These are phyloP conservation scores for Macrophya alboannulata DNA, from an alignment of 2,888 invertebrate species.

Conservation along the genomic window DNA sequence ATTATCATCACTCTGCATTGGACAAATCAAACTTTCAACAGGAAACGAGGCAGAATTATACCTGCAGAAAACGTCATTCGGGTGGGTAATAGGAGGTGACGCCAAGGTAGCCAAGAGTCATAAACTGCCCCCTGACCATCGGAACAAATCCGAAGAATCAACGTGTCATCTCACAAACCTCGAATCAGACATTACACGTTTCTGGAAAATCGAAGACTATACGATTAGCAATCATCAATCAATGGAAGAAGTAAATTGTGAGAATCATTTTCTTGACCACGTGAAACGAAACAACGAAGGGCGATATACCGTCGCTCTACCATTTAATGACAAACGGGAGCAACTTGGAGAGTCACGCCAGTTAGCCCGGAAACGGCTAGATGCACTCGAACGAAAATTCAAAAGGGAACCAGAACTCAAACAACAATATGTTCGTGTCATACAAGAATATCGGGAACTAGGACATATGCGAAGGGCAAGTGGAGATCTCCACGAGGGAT, in stretches of 20 bases:
- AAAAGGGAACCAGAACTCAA: neutral
- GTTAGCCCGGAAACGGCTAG: neutral
- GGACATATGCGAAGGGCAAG: constrained; percentile 6
- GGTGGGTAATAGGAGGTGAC: constrained; percentile 60
- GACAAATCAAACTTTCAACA: neutral
- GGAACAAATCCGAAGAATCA: neutral
- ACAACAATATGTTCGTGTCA: neutral
- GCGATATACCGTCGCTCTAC: constrained; percentile 61
- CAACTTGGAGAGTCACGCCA: constrained; percentile 14
- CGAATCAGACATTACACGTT: neutral
- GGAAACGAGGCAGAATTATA: constrained; percentile 25
- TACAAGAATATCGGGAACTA: constrained; percentile 3
- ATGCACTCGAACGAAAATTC: constrained; percentile 1
- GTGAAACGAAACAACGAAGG: constrained; percentile 56
- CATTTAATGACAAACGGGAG: constrained; percentile 51
- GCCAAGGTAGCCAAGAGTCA: neutral
- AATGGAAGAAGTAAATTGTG: constrained; percentile 59
- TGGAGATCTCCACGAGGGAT: neutral
- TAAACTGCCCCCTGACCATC: neutral
- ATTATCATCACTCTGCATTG: constrained; percentile 50
- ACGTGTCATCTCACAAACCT: neutral
- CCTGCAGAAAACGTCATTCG: constrained; percentile 59
- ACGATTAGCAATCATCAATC: constrained; percentile 31
- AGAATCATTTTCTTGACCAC: constrained; percentile 62
- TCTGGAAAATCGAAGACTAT: constrained; percentile 7